Evolutionary conservation across 2,888 invertebrate species (phyloP), one percentile per base, ranked within the genome.

Genomic region (Thecocarcelia acutangulata): DNA sequence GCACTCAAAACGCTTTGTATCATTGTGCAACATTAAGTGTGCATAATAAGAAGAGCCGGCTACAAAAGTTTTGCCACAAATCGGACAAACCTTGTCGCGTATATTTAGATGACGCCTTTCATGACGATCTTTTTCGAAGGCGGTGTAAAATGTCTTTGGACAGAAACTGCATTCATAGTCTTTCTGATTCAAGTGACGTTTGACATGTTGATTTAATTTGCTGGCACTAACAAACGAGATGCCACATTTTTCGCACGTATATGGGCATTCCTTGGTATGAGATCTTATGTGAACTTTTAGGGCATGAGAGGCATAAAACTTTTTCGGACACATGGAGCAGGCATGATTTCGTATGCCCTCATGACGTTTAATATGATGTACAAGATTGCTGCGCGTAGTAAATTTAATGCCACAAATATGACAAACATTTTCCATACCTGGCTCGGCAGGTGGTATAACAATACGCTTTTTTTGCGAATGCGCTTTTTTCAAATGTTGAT

Each of bases 181-280:
- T 1, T 88, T 87, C 24, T 88, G 81, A 63, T 86, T 86, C 2
- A 79, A 80, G 13, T 90, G 90, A 0, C 88, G 85, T 42, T 89
- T 88, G 0, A 87, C 85, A 15, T 90, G 89, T 81, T 89, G 89
- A 78, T 89, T 90, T 17, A 89, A 83, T 42, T 89, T 90, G 69
- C 89, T 89, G 80, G 86, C 88, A 59, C 88, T 89, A 0, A 89
- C 87, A 46, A 89, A 90, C 2, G 86, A 85, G 0, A 87, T 86
- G n/a, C 87, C 89, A 24, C 89, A 90, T 17, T 87, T 86, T 50
- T 89, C 90, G 13, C 89, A 90, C 0, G 89, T 87, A 33, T 87
- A 88, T 5, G 89, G 89, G 78, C 86, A 84, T 46, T 87, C 88
- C 77, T 89, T 89, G 68, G 89, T 89, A 59, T 89, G 88, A 3